These are phyloP conservation scores for Strigamia maritima DNA, from an alignment of 2,888 invertebrate genomes.

Conservation along the genomic window DNA sequence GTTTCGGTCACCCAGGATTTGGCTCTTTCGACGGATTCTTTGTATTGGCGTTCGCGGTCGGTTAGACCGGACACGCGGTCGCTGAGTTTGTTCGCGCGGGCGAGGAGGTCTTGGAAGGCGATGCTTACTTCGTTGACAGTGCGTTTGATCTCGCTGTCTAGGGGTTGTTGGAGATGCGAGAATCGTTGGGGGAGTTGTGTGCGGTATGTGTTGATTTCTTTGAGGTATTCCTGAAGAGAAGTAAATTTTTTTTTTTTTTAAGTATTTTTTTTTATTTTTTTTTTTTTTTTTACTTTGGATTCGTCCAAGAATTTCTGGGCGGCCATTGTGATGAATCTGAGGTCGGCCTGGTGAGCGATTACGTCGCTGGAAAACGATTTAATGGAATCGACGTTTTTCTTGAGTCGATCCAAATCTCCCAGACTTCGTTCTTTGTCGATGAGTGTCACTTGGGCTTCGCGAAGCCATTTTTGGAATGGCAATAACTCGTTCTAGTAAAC, in stretches of 20 bases:
- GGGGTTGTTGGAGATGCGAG: conserved; percentile 70
- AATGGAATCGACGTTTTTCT: conserved; percentile 62
- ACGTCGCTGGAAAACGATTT: conserved; percentile 85
- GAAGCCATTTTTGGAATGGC: conserved; percentile 80
- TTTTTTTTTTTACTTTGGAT: conserved; percentile 65
- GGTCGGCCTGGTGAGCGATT: conserved; percentile 91
- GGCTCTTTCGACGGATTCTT: conserved; percentile 78
- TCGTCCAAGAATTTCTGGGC: conserved; percentile 95
- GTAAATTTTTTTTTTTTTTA: neutral
- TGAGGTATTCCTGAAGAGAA: conserved; percentile 68
- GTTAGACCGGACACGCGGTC: conserved; percentile 78
- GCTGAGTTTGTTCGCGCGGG: conserved; percentile 76
- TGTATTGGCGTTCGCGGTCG: conserved; percentile 70
- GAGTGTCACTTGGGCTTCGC: conserved; percentile 70
- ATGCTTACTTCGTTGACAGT: conserved; percentile 71
- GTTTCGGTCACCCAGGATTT: conserved; percentile 73
- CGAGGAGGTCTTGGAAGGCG: conserved; percentile 67
- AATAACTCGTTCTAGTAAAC: conserved; percentile 61
- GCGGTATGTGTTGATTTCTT: conserved; percentile 79
- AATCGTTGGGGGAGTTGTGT: conserved; percentile 71
- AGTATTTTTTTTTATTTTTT: neutral
- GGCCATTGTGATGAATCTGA: conserved; percentile 92
- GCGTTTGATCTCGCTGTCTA: conserved; percentile 69
- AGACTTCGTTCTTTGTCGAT: conserved; percentile 82
- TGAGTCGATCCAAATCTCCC: conserved; percentile 68